Evolutionary conservation across 2,888 invertebrate genomes (phyloP).

Genomic region (Sphecodes monilicornis): DNA sequence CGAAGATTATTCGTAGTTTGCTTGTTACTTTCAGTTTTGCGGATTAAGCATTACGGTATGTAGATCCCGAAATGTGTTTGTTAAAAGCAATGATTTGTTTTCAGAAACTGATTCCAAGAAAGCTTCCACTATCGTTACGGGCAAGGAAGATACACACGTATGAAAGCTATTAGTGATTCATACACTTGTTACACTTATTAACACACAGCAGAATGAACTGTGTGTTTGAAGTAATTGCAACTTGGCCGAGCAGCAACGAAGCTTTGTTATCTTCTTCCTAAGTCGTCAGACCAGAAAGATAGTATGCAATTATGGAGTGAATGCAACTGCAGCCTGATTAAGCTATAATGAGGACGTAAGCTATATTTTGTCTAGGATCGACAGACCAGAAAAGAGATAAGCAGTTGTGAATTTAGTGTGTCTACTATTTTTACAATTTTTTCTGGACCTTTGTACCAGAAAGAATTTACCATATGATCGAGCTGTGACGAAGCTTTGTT

Average conservation of each 20-base stretch:
- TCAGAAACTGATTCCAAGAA: neutral
- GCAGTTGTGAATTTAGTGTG: neutral
- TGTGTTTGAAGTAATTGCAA: neutral
- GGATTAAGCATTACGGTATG: neutral
- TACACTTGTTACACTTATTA: neutral
- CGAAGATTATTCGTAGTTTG: neutral
- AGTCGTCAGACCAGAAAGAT: slow-evolving; percentile 1
- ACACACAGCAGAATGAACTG: neutral
- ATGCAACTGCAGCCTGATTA: neutral
- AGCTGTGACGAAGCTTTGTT: too few relatives aligned
- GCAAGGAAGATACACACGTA: neutral
- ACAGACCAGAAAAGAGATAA: neutral
- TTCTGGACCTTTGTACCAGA: too few relatives aligned
- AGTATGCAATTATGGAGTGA: neutral
- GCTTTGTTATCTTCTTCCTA: neutral
- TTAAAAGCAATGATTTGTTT: neutral
- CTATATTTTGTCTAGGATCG: neutral
- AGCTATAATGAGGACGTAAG: neutral
- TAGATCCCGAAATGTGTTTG: neutral
- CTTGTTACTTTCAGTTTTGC: neutral
- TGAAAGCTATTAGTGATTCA: neutral
- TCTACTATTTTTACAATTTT: too few relatives aligned
- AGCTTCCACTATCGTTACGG: neutral
- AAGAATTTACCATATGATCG: too few relatives aligned
- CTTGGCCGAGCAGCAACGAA: neutral